Evolutionary conservation across 1,140 invertebrate species (phyloP).

Genomic region (Brachionus calyciflorus): DNA sequence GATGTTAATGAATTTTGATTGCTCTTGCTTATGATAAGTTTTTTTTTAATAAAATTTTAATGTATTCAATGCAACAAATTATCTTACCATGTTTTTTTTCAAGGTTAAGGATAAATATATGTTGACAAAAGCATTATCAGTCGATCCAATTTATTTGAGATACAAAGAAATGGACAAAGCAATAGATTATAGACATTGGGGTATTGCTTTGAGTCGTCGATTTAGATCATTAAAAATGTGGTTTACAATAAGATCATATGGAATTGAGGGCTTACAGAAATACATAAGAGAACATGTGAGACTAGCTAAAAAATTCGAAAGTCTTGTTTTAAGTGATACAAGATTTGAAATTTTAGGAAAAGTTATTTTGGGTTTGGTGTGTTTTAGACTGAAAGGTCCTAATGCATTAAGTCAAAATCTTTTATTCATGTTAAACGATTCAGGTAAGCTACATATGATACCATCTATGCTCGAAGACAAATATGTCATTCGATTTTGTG

Average conservation of each 20-base stretch:
- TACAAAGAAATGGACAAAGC: constrained; percentile 86
- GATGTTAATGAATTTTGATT: constrained; percentile 91
- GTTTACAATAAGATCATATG: constrained; percentile 92
- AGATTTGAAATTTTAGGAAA: constrained; percentile 92
- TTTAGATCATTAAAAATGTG: constrained; percentile 91
- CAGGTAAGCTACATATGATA: constrained; percentile 94
- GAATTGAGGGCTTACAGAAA: constrained; percentile 83
- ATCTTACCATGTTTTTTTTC: no score
- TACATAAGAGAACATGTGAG: constrained; percentile 84
- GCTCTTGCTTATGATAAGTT: constrained; percentile 64
- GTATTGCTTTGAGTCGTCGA: constrained; percentile 85
- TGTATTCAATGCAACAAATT: no score
- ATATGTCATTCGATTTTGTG: constrained; percentile 76
- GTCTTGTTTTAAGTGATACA: constrained; percentile 74
- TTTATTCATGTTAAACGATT: constrained; percentile 87
- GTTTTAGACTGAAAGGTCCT: constrained; percentile 76
- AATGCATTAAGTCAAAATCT: constrained; percentile 90
- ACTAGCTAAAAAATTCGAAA: constrained; percentile 88
- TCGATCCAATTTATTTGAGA: constrained; percentile 95
- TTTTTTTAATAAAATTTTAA: constrained; percentile 21
- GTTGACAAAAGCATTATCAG: constrained; percentile 85
- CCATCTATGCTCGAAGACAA: constrained; percentile 79
- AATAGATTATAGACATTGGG: constrained; percentile 80
- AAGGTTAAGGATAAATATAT: constrained; percentile 73
- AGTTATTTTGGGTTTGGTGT: constrained; percentile 87